phyloP scores from a whole-genome alignment of 2,888 invertebrate species.

The Oscheius sp. region DNA sequence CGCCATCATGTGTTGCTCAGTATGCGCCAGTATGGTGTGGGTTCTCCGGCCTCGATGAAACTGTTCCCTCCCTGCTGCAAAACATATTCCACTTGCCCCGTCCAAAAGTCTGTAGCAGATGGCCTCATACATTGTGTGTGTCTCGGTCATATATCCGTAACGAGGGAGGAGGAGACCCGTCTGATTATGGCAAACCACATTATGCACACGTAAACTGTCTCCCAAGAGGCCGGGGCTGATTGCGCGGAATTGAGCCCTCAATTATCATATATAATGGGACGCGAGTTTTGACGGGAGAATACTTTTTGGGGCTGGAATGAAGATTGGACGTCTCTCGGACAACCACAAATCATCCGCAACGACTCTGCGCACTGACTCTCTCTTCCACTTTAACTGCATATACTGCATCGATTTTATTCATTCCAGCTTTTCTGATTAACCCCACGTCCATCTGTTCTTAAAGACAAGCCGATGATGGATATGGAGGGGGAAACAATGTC shows the following conservation, averaged over 20 bases:
- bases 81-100: neutral
- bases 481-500: constrained; percentile 23
- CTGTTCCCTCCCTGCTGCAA: neutral
- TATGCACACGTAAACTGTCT: constrained; percentile 39
- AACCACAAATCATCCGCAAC: constrained; percentile 32
- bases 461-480: constrained; percentile 32
- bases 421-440: neutral
- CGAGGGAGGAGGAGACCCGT: constrained; percentile 15
- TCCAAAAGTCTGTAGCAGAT: constrained; percentile 30
- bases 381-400: neutral
- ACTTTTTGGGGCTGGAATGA: neutral
- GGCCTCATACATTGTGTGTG: neutral
- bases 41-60: too few species aligned
- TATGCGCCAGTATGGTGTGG: too few species aligned
- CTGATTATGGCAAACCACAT: constrained; percentile 41
- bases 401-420: constrained; percentile 19
- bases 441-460: constrained; percentile 12
- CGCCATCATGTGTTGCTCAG: too few species aligned
- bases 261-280: constrained; percentile 7
- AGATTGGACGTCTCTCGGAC: neutral
- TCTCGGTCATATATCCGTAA: constrained; percentile 27
- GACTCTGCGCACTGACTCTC: constrained; percentile 12
- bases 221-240: constrained; percentile 28
- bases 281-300: neutral
- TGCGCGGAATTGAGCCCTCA: constrained; percentile 24